Evolutionary conservation across 2,888 invertebrate species (phyloP), one percentile per base, ranked within the genome.

Genomic region (Brachyptera putata): DNA sequence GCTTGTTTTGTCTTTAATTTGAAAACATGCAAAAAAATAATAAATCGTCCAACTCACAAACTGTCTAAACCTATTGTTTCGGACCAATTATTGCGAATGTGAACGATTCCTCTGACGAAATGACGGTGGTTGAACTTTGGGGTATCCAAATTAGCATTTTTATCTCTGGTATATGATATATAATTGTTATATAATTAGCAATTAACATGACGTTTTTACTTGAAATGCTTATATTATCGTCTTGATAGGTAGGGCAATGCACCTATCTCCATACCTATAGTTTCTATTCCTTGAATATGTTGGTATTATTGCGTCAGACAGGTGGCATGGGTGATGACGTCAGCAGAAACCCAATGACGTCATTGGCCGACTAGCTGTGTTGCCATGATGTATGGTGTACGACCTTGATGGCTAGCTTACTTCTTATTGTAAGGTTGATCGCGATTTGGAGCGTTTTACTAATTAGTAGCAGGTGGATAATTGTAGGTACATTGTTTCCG

Each of bases 361-460:
- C 58, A 60, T 13, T n/a, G 13, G 22, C 30, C 16, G 46, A 46
- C 41, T 56, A 14, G 18, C 60, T 16, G 30, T 46, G 60, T 60
- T 62, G 59, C 60, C 37, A 46, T 36, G 25, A 14, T 24, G 13
- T 4, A 9, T 11, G 9, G n/a, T n/a, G n/a, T n/a, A 30, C 60
- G 60, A 60, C 60, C 60, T 60, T 60, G 60, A 21, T 11, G 46
- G n/a, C n/a, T 58, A 37, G 24, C 36, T 50, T 57, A 34, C 26
- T 39, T 14, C 5, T 30, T 41, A 21, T 21, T 21, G 41, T 41
- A 41, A 16, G 16, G 16, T 16, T 18, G 16, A 41, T 41, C 41
- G 16, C 21, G 16, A 18, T 18, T 41, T 41, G 9, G 41, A 41
- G 41, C 41, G 41, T 18, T 18, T 7, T 41, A 9, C 14, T n/a